Evolutionary conservation across 2,888 invertebrate genomes (phyloP), one percentile per base, ranked within the genome.

Genomic region (Chironomus tentans): DNA sequence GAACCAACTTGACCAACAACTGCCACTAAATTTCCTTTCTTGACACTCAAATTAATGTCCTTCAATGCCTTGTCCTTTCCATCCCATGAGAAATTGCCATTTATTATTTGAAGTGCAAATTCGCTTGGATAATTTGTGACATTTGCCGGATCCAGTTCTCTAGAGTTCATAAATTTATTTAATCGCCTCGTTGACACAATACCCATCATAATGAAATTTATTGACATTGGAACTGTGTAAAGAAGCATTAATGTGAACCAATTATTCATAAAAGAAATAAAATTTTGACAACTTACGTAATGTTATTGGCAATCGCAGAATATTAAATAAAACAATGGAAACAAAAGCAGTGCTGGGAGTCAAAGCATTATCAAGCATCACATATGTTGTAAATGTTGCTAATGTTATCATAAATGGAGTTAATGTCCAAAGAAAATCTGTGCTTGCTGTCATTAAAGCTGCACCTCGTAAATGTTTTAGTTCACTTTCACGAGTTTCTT

Each of bases 341-440:
- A 88, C 87, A 80, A 88, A 88, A 1, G 87, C 87, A 77, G 84
- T 86, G 77, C 85, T 80, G 1, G 87, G 83, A 79, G 84, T 83
- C 76, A 87, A 80, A 18, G 82, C 80, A 78, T 86, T 83, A 76
- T 84, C 84, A 2, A 82, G 78, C 46, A 85, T 78, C 1, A 86
- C 84, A 79, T 80, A 84, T 4, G 81, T 81, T 3, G 81, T 80
- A 78, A 84, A 84, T 15, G 82, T 84, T 73, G 78, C 82, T 77
- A 80, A 78, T 3, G 82, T 80, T 78, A 88, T 89, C 82, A 89
- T 78, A 80, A 89, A 88, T 4, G 90, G 89, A 2, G 88, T 87
- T 79, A 87, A 87, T 22, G 85, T 85, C 87, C 89, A 90, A 77
- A 87, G 85, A 79, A 89, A 87, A 65, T 87, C 85, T n/a, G 86